Conservation (phyloP, 2,888 invertebrate species). For the Xanthia togata region DNA sequence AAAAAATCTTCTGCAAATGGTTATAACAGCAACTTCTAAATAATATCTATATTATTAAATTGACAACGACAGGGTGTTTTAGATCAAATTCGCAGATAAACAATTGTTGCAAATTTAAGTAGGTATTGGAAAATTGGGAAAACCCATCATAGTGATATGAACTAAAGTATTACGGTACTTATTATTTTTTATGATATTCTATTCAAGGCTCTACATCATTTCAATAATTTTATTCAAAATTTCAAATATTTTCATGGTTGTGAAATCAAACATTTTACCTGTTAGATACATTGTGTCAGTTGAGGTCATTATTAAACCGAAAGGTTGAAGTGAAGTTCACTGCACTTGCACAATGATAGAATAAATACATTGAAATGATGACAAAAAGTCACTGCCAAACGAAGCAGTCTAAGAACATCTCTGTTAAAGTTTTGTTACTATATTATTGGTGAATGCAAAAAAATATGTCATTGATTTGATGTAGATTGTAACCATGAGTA, state of each 20-base stretch:
- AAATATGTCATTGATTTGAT: no score
- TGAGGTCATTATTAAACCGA: conserved; percentile 5
- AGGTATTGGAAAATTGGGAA: not conserved
- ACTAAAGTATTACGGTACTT: not conserved
- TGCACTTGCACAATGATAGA: conserved; percentile 20
- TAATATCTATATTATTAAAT: no score
- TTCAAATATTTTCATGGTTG: conserved; percentile 13
- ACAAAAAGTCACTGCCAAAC: conserved; percentile 11
- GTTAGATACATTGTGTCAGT: conserved; percentile 9
- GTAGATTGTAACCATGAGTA: no score
- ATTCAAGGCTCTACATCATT: conserved; percentile 28
- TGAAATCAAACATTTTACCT: conserved; percentile 18
- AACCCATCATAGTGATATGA: not conserved
- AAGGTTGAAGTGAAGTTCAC: not conserved
- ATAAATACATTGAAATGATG: conserved; percentile 10
- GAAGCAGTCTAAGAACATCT: not conserved
- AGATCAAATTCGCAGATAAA: not conserved
- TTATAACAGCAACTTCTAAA: not conserved
- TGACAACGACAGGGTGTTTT: not conserved
- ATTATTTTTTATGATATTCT: not conserved
- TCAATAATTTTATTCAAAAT: conserved; percentile 17
- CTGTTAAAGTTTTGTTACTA: not conserved
- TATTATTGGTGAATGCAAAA: no score
- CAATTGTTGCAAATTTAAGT: not conserved
- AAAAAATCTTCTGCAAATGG: no score